Evolutionary conservation across 2,888 invertebrate species (phyloP).

Genomic region (Zonitis immaculata): DNA sequence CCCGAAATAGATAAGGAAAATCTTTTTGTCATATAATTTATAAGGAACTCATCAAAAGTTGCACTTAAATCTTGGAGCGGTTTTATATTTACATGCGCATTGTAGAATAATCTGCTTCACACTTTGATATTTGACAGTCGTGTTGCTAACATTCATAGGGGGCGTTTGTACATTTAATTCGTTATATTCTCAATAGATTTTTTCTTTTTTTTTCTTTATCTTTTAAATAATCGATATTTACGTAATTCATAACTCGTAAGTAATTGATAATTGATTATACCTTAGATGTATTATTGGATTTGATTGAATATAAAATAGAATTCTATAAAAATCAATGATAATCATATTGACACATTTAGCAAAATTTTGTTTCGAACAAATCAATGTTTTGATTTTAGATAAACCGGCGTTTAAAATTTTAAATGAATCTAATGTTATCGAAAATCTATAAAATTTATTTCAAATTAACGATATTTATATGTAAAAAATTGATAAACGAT

Average conservation of each 20-base stretch:
- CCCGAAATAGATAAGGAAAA: too few species aligned
- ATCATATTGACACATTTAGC: not conserved
- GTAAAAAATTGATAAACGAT: too few species aligned
- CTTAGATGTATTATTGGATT: not conserved
- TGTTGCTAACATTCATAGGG: not conserved
- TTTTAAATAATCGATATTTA: not conserved
- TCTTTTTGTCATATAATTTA: too few species aligned
- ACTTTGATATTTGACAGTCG: not conserved
- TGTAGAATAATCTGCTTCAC: too few species aligned
- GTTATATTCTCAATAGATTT: not conserved
- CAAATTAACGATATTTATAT: not conserved
- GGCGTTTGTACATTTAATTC: not conserved
- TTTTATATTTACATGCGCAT: too few species aligned
- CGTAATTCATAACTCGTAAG: not conserved
- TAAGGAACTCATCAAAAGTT: too few species aligned
- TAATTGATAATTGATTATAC: not conserved
- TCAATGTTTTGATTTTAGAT: not conserved
- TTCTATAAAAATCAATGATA: not conserved
- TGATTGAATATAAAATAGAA: not conserved
- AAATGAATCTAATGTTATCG: too few species aligned
- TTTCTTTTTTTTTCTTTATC: not conserved
- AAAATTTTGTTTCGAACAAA: not conserved
- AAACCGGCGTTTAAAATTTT: not conserved
- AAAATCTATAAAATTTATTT: too few species aligned
- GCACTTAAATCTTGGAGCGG: too few species aligned